Conservation (phyloP, 2,888 invertebrate genomes). For the Phania funesta region DNA sequence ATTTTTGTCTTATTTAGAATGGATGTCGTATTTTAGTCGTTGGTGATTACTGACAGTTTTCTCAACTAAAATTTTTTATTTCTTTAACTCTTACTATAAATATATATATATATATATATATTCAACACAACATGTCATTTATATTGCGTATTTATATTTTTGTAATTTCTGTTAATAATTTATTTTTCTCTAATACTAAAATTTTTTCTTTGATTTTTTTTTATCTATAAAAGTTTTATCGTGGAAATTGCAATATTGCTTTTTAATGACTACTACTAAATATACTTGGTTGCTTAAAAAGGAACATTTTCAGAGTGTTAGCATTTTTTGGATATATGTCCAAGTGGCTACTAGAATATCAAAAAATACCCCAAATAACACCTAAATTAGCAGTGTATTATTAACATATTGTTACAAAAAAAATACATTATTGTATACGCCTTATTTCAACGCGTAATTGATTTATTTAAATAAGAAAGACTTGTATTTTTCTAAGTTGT, state of each 20-base stretch:
- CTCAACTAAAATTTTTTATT: neutral
- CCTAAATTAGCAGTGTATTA: too few species aligned
- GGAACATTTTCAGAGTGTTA: neutral
- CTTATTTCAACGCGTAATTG: too few species aligned
- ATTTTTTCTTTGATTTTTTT: conserved; percentile 10
- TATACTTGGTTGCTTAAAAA: conserved; percentile 2
- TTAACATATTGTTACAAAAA: too few species aligned
- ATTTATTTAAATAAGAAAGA: too few species aligned
- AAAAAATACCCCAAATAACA: too few species aligned
- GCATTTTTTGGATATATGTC: too few species aligned
- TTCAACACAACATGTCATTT: neutral
- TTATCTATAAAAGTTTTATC: conserved; percentile 17
- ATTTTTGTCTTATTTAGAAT: conserved; percentile 43
- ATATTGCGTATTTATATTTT: neutral
- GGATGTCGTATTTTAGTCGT: conserved; percentile 40
- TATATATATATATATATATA: neutral
- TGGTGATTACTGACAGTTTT: too few species aligned
- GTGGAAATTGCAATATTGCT: conserved; percentile 21
- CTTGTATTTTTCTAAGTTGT: too few species aligned
- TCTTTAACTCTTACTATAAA: neutral
- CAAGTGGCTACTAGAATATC: too few species aligned
- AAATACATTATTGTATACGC: too few species aligned
- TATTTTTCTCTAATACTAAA: neutral
- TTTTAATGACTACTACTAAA: conserved; percentile 11
- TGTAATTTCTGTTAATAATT: neutral